Conservation (phyloP, 2,888 invertebrate genomes). For the Drosophila antonietae region DNA sequence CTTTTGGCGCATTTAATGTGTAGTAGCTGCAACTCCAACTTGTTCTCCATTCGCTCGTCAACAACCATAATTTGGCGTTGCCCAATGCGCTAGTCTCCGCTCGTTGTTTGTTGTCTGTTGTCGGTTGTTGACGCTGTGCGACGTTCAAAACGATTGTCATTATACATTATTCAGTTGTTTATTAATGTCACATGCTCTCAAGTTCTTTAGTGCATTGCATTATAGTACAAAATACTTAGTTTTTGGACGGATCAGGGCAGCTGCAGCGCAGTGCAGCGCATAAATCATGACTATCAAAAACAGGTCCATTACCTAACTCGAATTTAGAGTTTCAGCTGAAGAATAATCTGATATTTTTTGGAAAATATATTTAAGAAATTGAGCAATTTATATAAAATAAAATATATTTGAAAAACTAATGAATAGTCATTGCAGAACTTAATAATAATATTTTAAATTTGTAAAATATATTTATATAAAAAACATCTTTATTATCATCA, state of each 20-base stretch:
- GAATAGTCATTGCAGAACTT: background rate
- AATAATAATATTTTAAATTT: background rate
- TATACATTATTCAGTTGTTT: conserved; percentile 56
- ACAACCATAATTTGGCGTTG: conserved; percentile 49
- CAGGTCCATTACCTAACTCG: conserved; percentile 38
- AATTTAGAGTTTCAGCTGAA: background rate
- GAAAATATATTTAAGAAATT: background rate
- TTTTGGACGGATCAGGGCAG: conserved; percentile 24
- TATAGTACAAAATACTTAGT: conserved; percentile 16
- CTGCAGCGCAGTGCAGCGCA: conserved; percentile 16
- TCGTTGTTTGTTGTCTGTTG: background rate
- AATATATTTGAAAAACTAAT: too few relatives aligned
- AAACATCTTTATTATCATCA: too few relatives aligned
- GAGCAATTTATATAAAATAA: too few relatives aligned
- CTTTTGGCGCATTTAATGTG: conserved; percentile 32
- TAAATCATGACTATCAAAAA: conserved; percentile 31
- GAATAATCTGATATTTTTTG: background rate
- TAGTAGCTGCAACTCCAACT: conserved; percentile 50
- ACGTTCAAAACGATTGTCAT: conserved; percentile 52
- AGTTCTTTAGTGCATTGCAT: conserved; percentile 47
- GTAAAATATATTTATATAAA: too few relatives aligned
- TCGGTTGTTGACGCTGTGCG: background rate
- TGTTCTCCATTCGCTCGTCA: conserved; percentile 40
- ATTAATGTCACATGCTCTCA: conserved; percentile 64
- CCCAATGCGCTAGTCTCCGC: conserved; percentile 33